Base-by-base conservation (phyloP, 2,113 vertebrate species). In the Haemorhous mexicanus region DNA sequence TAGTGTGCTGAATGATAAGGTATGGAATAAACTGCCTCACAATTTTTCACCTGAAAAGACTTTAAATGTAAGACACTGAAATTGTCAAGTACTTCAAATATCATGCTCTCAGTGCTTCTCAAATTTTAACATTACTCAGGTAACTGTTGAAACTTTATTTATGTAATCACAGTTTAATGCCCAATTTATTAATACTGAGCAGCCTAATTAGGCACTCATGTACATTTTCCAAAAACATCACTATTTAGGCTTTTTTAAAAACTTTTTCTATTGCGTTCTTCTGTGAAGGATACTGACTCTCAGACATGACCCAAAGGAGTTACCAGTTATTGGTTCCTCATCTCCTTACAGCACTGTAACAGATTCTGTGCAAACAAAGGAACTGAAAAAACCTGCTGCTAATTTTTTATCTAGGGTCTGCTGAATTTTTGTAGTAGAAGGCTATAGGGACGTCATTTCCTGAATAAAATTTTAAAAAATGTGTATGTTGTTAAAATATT, bases 311-410 rank as follows among this genome's bases (percentile, higher is more conserved):
- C 35, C n/a, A 23, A 41, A 81, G 78, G 78, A 91, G 43, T 67
- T 82, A 16, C n/a, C 28, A 26, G 11, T 81, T 95, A 62, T 55
- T 43, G 50, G 84, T 81, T 89, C 47, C 11, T 96, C 23, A n/a
- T 78, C 56, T 84, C 33, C 64, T 87, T 87, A 55, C 28, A 39
- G 61, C 56, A 6, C 37, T 70, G 41, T 24, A 87, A 55, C 43
- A 67, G 20, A 62, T 78, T 84, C 47, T 70, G 30, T 90, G 85
- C 74, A 91, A 89, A 66, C 27, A 87, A 81, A 32, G 33, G n/a
- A 81, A 49, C 26, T 12, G 35, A 47, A 47, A 47, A 39, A 67
- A 66, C 1, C 22, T 53, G 28, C 56, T 89, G 64, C 50, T 78
- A 49, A 16, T 78, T 44, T 55, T 72, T 88, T 73, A 72, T 83